Evolutionary conservation across 2,797 vertebrate genomes (phyloP).

Genomic region (Peromyscus attwateri): DNA sequence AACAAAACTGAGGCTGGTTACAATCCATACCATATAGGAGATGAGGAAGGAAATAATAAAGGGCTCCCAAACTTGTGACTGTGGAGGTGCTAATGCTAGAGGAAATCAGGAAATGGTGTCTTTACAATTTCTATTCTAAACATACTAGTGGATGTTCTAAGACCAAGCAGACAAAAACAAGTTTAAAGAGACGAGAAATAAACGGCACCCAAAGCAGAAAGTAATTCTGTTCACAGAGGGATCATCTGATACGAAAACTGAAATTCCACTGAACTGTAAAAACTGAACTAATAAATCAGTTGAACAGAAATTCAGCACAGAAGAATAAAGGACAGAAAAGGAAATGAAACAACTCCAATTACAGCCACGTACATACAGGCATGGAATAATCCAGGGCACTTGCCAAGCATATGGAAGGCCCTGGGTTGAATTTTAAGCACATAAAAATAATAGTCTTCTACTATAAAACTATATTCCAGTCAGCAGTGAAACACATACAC

Average conservation of each 20-base stretch:
- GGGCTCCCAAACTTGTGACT: background rate
- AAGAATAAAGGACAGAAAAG: background rate
- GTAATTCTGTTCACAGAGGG: background rate
- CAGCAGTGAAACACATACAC: background rate
- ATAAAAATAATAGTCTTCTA: background rate
- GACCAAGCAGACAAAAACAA: background rate
- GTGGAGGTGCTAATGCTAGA: background rate
- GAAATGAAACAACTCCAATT: background rate
- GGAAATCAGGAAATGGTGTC: background rate
- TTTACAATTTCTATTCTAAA: slow-evolving; percentile 9
- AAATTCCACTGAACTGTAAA: background rate
- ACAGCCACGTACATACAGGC: background rate
- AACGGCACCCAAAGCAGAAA: background rate
- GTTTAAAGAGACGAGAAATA: background rate
- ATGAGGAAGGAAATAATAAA: background rate
- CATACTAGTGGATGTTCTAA: slow-evolving; percentile 1
- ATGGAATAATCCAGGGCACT: background rate
- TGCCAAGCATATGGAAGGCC: background rate
- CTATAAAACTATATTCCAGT: background rate
- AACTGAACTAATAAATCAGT: background rate
- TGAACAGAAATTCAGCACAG: background rate
- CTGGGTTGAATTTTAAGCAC: background rate
- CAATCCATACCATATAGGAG: background rate
- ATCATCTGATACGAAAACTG: background rate
- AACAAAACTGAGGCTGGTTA: background rate